A percentile compares a stretch with the other conserved stretches of the same genome.
Conservation (phyloP, 2,888 invertebrate species). For the Xiphydria camelus region DNA sequence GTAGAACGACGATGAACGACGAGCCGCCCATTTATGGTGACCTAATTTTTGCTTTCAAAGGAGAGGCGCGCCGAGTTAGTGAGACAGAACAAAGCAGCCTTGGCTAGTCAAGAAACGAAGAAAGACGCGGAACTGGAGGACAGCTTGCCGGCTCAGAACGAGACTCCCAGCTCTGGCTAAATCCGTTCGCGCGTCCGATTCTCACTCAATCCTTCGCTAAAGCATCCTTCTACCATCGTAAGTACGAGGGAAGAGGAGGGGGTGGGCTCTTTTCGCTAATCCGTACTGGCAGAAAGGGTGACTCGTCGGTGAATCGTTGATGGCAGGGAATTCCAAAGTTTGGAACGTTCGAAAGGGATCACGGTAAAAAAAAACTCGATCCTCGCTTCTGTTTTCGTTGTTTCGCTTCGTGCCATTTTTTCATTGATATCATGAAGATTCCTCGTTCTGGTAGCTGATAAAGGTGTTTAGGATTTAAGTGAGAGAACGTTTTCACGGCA, state of each 20-base stretch:
- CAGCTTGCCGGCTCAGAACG: slow-evolving; percentile 55
- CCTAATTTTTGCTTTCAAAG: slow-evolving; percentile 61
- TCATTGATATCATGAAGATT: too few species aligned
- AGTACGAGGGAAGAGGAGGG: slow-evolving; percentile 17
- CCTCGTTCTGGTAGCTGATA: too few species aligned
- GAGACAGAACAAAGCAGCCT: slow-evolving; percentile 84
- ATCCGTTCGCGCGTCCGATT: too few species aligned
- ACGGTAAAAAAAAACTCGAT: slow-evolving; percentile 12
- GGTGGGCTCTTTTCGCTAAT: slow-evolving; percentile 19
- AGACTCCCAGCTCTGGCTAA: slow-evolving; percentile 72
- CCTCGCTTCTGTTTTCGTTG: too few species aligned
- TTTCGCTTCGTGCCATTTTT: slow-evolving; percentile 43
- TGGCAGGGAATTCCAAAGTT: slow-evolving; percentile 12
- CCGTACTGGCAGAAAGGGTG: slow-evolving; percentile 5
- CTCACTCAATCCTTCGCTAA: too few species aligned
- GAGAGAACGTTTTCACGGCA: too few species aligned
- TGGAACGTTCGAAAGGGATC: background rate
- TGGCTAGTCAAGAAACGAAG: slow-evolving; percentile 61
- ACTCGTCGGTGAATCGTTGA: slow-evolving; percentile 11
- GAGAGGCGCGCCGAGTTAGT: slow-evolving; percentile 90
- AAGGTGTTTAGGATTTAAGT: too few species aligned
- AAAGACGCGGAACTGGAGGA: slow-evolving; percentile 42
- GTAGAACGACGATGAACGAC: too few species aligned
- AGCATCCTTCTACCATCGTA: too few species aligned
- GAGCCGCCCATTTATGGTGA: slow-evolving; percentile 17